A percentile compares a stretch with the other conserved stretches of the same genome.
Evolutionary conservation across 2,888 invertebrate genomes (phyloP).

Genomic region (Chironomus riparius): DNA sequence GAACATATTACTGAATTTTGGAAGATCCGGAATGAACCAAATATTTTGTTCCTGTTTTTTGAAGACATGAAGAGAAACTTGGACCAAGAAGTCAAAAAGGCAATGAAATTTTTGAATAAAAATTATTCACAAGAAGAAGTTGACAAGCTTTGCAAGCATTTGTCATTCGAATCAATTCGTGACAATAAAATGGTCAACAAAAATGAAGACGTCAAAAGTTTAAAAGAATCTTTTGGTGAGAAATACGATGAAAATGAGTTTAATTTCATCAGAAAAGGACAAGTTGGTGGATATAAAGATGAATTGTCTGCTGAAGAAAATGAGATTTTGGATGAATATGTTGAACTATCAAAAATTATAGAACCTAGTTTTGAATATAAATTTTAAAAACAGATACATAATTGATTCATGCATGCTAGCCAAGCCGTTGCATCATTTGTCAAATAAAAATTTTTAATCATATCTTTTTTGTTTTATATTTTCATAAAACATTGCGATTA

Average conservation of each 20-base stretch:
- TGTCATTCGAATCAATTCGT: conserved; percentile 30
- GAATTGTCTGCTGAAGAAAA: conserved; percentile 29
- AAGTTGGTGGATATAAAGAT: conserved; percentile 32
- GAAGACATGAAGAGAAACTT: conserved; percentile 34
- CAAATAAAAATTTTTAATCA: too few species aligned
- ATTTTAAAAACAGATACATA: too few species aligned
- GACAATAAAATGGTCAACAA: conserved; percentile 3
- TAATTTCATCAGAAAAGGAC: conserved; percentile 32
- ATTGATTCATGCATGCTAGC: too few species aligned
- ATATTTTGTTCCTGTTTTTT: conserved; percentile 34
- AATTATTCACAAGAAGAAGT: conserved; percentile 27
- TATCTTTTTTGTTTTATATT: too few species aligned
- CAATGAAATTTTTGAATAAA: conserved; percentile 29
- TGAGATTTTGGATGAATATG: too few species aligned
- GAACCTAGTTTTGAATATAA: too few species aligned
- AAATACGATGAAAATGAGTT: not conserved
- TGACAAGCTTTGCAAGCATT: conserved; percentile 27
- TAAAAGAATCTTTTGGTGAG: not conserved
- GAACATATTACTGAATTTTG: conserved; percentile 34
- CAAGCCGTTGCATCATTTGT: too few species aligned
- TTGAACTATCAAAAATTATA: too few species aligned
- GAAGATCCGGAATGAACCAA: conserved; percentile 30
- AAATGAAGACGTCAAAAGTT: not conserved
- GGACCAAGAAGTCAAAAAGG: conserved; percentile 28
- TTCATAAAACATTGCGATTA: too few species aligned